These are phyloP conservation scores for Pollenia amentaria DNA, from an alignment of 2,888 invertebrate genomes.

Conservation along the genomic window DNA sequence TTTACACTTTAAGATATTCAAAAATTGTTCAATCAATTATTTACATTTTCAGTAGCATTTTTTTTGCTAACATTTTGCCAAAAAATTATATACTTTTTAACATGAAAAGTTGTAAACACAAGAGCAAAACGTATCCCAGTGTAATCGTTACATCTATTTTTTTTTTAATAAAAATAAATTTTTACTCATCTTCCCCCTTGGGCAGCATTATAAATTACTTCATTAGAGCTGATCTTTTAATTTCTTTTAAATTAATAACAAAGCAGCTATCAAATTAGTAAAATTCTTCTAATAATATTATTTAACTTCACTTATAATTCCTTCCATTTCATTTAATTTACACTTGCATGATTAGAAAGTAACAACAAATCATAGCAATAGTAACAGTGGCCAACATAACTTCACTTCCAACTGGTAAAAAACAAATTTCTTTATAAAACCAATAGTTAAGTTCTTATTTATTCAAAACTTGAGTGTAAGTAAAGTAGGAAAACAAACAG, in stretches of 20 bases:
- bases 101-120: no score
- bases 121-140: no score
- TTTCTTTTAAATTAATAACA: slow-evolving; percentile 1
- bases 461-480: not conserved
- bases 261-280: not conserved
- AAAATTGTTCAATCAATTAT: no score
- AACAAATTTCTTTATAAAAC: not conserved
- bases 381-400: slow-evolving; percentile 4
- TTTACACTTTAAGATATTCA: no score
- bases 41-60: no score
- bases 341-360: slow-evolving; percentile 19
- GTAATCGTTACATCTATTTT: no score
- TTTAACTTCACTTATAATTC: not conserved
- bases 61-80: no score
- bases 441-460: not conserved
- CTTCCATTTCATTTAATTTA: slow-evolving; percentile 19
- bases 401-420: slow-evolving; percentile 7
- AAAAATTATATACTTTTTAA: no score
- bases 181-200: no score
- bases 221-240: slow-evolving; percentile 10
- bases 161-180: no score
- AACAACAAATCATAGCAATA: slow-evolving; percentile 45
- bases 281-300: not conserved
- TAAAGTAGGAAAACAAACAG: slow-evolving; percentile 28
- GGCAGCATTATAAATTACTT: no score